Conservation (phyloP, 2,113 vertebrate species). For the Brienomyrus brachyistius region DNA sequence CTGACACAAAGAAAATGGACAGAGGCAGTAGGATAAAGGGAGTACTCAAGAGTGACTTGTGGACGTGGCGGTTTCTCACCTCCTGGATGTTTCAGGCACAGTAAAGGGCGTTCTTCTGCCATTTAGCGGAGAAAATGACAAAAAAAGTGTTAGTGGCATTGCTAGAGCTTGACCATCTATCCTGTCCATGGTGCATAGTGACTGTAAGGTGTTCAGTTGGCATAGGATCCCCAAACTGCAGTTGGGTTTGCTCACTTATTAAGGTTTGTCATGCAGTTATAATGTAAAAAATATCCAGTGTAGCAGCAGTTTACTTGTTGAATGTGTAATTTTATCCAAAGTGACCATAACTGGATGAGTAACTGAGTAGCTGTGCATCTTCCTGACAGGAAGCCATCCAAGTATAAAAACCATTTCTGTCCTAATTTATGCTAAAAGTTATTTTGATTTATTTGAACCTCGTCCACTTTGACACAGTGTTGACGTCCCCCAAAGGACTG, state of each 20-base stretch:
- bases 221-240: not conserved
- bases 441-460: not conserved
- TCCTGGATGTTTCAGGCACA: not conserved
- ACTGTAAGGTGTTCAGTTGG: not conserved
- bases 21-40: not conserved
- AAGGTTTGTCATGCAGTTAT: not conserved
- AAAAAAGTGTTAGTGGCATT: not conserved
- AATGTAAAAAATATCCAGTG: not conserved
- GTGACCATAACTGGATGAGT: not conserved
- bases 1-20: not conserved
- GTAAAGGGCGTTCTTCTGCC: not conserved
- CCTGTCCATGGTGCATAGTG: not conserved
- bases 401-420: not conserved
- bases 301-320: not conserved
- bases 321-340: not conserved
- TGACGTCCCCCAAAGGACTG: not conserved
- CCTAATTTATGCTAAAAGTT: not conserved
- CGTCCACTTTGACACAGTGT: not conserved
- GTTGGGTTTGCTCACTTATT: not conserved
- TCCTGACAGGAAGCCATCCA: not conserved
- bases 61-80: not conserved
- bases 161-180: not conserved
- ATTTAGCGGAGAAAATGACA: not conserved
- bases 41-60: not conserved
- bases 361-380: not conserved